Evolutionary conservation across 2,888 invertebrate genomes (phyloP).

Genomic region (Hyles lineata): DNA sequence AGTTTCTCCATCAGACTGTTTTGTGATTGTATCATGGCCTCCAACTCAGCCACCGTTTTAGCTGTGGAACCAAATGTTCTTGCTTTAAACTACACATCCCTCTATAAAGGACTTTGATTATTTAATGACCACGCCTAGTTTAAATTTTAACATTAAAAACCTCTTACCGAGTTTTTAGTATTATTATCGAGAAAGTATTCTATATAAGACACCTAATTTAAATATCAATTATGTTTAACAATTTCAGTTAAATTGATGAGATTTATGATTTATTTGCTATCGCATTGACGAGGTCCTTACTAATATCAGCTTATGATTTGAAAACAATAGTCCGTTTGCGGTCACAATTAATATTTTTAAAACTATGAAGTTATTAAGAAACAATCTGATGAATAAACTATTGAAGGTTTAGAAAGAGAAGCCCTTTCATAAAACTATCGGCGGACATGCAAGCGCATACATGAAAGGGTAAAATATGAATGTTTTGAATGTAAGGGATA

Average conservation of each 20-base stretch:
- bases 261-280: neutral
- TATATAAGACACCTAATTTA: neutral
- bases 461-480: conserved; percentile 85
- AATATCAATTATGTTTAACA: neutral
- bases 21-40: conserved; percentile 95
- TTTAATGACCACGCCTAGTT: conserved; percentile 5
- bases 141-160: no score
- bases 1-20: conserved; percentile 97
- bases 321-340: neutral
- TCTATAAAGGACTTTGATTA: conserved; percentile 9
- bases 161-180: neutral
- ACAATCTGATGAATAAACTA: conserved; percentile 89
- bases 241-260: neutral
- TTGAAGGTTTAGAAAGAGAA: conserved; percentile 79
- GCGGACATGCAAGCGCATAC: conserved; percentile 75
- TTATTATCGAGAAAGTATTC: neutral
- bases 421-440: conserved; percentile 75
- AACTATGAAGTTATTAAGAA: conserved; percentile 43
- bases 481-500: conserved; percentile 70
- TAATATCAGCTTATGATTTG: neutral
- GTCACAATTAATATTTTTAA: neutral
- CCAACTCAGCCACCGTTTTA: conserved; percentile 95
- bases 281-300: neutral
- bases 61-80: conserved; percentile 87
- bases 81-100: conserved; percentile 68